Base-by-base conservation (phyloP, 2,888 invertebrate species). In the Trypoxylon attenuatum region DNA sequence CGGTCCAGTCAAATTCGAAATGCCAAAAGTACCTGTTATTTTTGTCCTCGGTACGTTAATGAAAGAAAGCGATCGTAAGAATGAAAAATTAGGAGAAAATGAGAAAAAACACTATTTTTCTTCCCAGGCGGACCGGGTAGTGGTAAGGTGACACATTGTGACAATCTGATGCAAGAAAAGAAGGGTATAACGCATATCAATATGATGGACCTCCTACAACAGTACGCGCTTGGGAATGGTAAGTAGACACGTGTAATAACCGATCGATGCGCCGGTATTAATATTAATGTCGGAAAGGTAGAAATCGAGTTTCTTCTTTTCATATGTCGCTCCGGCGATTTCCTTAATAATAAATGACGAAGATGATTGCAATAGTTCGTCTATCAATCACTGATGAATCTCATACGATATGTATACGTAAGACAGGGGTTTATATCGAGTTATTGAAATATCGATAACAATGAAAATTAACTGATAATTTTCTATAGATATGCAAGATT, bases 61-160 rank as follows among this genome's bases (percentile, higher is more conserved):
- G 5, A 21, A 8, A n/a, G n/a, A n/a, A n/a, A n/a, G n/a, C n/a
- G n/a, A n/a, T n/a, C n/a, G n/a, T n/a, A n/a, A n/a, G n/a, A n/a
- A n/a, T n/a, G n/a, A n/a, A n/a, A n/a, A n/a, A n/a, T n/a, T n/a
- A n/a, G n/a, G n/a, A n/a, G n/a, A n/a, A n/a, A n/a, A n/a, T n/a
- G n/a, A n/a, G n/a, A n/a, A n/a, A n/a, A n/a, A n/a, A n/a, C n/a
- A n/a, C n/a, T n/a, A n/a, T n/a, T n/a, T n/a, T n/a, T 6, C 21
- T 5, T 52, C 82, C 13, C 82, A 94, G 96, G 98, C 82, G 98
- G 98, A 70, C 98, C 98, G 72, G 98, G 97, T 78, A 96, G 96
- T 88, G 98, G 98, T 43, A 98, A 98, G 93, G 97, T 98, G 89
- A 98, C 98, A 82, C 97, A 98, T 87, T 98, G 98, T 89, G 96